Evolutionary conservation across 2,797 vertebrate genomes (phyloP).

Genomic region (Eulemur rubriventer): DNA sequence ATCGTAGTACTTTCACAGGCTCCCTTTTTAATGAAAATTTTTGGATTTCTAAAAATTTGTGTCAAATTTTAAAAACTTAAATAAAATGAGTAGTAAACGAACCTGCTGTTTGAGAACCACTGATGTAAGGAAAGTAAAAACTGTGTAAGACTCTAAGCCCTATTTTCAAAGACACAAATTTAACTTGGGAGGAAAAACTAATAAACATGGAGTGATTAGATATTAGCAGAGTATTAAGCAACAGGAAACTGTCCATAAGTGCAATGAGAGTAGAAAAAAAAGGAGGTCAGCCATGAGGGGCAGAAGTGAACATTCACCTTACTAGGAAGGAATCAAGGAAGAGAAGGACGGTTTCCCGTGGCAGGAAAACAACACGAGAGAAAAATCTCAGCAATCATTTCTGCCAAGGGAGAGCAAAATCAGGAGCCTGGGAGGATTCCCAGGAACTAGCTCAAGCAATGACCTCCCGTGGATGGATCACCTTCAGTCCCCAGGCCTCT

Average conservation of each 20-base stretch:
- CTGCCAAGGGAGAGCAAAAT: not conserved
- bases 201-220: slow-evolving; percentile 6
- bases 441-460: not conserved
- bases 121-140: not conserved
- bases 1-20: not conserved
- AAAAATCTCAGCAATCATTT: not conserved
- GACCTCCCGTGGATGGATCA: not conserved
- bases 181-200: slow-evolving; percentile 18
- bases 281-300: not conserved
- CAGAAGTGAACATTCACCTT: not conserved
- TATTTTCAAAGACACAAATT: not conserved
- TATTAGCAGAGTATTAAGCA: not conserved
- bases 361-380: not conserved
- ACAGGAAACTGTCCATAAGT: not conserved
- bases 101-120: not conserved
- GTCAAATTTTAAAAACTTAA: not conserved
- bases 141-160: not conserved
- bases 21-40: not conserved
- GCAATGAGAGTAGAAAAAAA: not conserved
- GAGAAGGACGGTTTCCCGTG: not conserved
- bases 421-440: not conserved
- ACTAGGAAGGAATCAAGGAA: not conserved
- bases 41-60: not conserved
- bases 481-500: not conserved
- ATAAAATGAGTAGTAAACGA: not conserved